phyloP scores from a whole-genome alignment of 2,888 invertebrate genomes.

The Phrixothrix hirtus region DNA sequence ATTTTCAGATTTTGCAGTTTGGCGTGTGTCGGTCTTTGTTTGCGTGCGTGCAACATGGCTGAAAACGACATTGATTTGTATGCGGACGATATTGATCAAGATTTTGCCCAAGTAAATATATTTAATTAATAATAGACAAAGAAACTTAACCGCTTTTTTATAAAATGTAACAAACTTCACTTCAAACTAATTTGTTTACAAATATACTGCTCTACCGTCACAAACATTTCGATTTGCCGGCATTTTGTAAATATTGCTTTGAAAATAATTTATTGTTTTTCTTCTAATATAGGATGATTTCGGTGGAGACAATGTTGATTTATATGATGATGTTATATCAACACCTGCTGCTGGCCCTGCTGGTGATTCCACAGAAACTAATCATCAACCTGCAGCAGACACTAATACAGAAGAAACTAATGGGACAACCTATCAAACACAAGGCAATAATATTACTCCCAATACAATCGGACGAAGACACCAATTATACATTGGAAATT shows the following conservation, averaged over 20 bases:
- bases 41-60: constrained; percentile 66
- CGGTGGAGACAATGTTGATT: constrained; percentile 85
- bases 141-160: too few relatives aligned
- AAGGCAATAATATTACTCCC: constrained; percentile 69
- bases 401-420: constrained; percentile 69
- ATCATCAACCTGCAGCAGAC: constrained; percentile 61
- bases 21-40: constrained; percentile 2
- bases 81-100: constrained; percentile 94
- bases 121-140: too few relatives aligned
- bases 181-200: too few relatives aligned
- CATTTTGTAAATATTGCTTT: constrained; percentile 6
- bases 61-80: constrained; percentile 97
- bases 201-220: too few relatives aligned
- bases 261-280: too few relatives aligned
- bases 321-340: constrained; percentile 94
- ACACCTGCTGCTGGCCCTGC: constrained; percentile 69
- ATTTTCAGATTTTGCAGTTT: neutral
- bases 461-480: constrained; percentile 76
- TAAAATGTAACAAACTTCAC: too few relatives aligned
- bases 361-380: constrained; percentile 62
- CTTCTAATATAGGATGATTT: constrained; percentile 78
- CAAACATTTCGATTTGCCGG: too few relatives aligned
- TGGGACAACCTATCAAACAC: constrained; percentile 70
- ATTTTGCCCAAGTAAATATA: constrained; percentile 74
- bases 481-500: constrained; percentile 95